A percentile compares a stretch with the other conserved stretches of the same genome.
Evolutionary conservation across 2,113 vertebrate species (phyloP).

Genomic region (Eonycteris spelaea): DNA sequence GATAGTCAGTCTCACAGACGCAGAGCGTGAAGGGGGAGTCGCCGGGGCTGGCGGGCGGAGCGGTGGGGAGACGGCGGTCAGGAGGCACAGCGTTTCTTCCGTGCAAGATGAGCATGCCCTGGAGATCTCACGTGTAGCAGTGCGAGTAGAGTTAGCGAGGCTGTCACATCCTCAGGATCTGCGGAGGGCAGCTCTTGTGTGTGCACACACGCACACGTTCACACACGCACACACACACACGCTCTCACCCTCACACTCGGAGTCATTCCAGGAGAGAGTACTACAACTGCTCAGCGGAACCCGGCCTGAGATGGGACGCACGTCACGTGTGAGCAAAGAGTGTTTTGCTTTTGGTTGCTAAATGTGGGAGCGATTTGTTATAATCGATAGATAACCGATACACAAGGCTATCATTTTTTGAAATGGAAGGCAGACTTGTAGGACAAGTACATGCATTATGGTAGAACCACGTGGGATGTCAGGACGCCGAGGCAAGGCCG

Average conservation of each 20-base stretch:
- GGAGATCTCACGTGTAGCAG: background rate
- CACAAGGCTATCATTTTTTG: background rate
- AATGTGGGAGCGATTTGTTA: background rate
- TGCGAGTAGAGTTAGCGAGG: no score
- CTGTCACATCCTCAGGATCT: background rate
- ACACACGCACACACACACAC: background rate
- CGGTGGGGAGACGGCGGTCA: background rate
- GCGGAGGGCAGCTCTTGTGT: background rate
- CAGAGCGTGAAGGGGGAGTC: background rate
- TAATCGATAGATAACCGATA: background rate
- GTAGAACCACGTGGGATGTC: background rate
- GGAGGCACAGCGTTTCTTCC: no score
- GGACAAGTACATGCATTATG: background rate
- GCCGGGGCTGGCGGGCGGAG: background rate
- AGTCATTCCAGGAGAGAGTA: background rate
- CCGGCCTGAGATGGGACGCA: no score
- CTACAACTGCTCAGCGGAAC: background rate
- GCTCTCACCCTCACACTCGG: background rate
- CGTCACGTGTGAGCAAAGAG: background rate
- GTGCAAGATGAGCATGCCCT: background rate
- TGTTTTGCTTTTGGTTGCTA: background rate
- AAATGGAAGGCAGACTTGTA: background rate
- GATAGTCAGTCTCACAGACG: background rate
- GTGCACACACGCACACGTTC: rapidly evolving
- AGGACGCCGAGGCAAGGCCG: background rate